These are phyloP conservation scores for Elephas maximus DNA, from an alignment of 2,113 vertebrate genomes.

Conservation along the genomic window DNA sequence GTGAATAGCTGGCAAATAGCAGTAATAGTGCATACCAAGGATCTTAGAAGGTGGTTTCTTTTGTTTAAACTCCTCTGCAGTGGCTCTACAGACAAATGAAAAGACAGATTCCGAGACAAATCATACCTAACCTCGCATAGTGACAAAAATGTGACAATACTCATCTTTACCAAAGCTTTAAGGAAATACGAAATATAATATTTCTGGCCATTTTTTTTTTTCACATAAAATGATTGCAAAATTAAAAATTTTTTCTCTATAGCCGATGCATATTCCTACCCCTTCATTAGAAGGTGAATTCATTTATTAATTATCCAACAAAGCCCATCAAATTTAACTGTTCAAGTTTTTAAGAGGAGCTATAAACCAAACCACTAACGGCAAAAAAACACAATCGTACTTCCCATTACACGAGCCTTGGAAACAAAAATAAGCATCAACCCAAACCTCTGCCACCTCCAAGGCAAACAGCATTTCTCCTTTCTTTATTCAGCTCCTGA, in stretches of 20 bases:
- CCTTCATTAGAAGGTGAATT: slow-evolving; percentile 37
- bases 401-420: slow-evolving; percentile 28
- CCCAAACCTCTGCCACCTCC: slow-evolving; percentile 62
- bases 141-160: slow-evolving; percentile 32
- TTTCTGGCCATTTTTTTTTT: slow-evolving; percentile 6
- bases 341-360: slow-evolving; percentile 58
- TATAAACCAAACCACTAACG: background rate
- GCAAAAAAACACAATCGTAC: slow-evolving; percentile 43
- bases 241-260: slow-evolving; percentile 53
- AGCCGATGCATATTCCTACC: background rate
- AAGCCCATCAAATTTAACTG: slow-evolving; percentile 68
- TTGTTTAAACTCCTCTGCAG: slow-evolving; percentile 66
- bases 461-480: slow-evolving; percentile 41
- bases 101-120: slow-evolving; percentile 36
- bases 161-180: background rate
- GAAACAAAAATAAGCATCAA: slow-evolving; percentile 58
- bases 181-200: background rate
- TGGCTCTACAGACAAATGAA: background rate
- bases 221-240: slow-evolving; percentile 35
- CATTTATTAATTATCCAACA: slow-evolving; percentile 67
- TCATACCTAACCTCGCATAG: background rate
- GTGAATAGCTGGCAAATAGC: slow-evolving; percentile 41
- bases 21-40: slow-evolving; percentile 15
- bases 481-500: slow-evolving; percentile 58
- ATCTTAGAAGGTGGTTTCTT: slow-evolving; percentile 66